Conservation (phyloP, 2,888 invertebrate genomes). For the Cataglyphis albicans region DNA sequence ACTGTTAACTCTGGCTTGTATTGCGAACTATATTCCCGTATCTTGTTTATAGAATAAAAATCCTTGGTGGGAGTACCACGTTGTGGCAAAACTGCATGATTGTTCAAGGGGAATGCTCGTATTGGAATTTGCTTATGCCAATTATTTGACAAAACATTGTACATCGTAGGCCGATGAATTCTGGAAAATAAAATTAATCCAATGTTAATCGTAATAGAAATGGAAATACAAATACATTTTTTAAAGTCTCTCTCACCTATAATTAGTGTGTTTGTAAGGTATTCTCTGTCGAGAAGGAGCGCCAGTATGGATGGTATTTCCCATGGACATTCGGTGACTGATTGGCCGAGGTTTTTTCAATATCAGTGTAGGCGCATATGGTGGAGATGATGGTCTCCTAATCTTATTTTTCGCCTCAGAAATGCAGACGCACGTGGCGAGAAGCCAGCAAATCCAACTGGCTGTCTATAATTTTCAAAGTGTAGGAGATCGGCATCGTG, state of each 20-base stretch:
- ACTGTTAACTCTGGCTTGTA: conserved; percentile 76
- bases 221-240: neutral
- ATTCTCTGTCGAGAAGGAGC: conserved; percentile 78
- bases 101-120: conserved; percentile 70
- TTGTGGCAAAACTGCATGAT: conserved; percentile 77
- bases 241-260: conserved; percentile 71
- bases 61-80: conserved; percentile 80
- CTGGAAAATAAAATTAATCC: conserved; percentile 56
- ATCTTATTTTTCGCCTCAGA: conserved; percentile 82
- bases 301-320: conserved; percentile 79
- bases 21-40: conserved; percentile 77
- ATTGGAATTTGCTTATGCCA: conserved; percentile 78
- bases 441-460: conserved; percentile 78
- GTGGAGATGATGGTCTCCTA: conserved; percentile 81
- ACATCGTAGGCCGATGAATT: conserved; percentile 78
- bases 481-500: neutral
- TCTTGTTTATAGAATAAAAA: conserved; percentile 79
- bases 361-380: conserved; percentile 79
- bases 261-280: conserved; percentile 77
- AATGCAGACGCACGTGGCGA: conserved; percentile 76
- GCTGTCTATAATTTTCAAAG: conserved; percentile 70
- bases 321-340: conserved; percentile 79
- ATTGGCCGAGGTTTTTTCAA: conserved; percentile 82
- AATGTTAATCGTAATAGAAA: neutral
- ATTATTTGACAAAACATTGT: conserved; percentile 71